Evolutionary conservation across 2,797 vertebrate genomes (phyloP), one percentile per base, ranked within the genome.

Genomic region (Valencia hispanica): DNA sequence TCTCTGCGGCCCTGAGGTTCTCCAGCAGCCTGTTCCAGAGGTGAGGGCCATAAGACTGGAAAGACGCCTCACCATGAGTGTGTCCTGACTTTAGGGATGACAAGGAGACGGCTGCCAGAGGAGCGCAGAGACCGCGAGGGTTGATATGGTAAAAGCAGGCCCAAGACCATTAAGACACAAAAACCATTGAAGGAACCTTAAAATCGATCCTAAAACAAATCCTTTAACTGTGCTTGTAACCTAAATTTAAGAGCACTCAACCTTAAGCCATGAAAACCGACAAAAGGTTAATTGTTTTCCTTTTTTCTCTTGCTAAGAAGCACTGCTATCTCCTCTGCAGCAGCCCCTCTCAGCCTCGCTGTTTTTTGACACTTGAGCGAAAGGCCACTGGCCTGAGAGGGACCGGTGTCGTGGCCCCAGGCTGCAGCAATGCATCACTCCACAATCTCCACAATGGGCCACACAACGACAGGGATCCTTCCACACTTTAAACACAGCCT

Each of bases 401-500:
- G 89, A 91, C 92, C 88, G 89, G 86, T 93, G 90, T 86, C 84
- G 82, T 86, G 91, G 80, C 93, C 90, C 11, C 65, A 77, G 91
- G 92, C 86, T 86, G 88, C 83, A 89, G 86, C 87, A 79, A 90
- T 92, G 91, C 89, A 92, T 94, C 91, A 89, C 81, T 92, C 88
- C 89, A 89, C 88, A 84, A 79, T 80, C 83, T 70, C 78, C 85
- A 77, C n/a, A n/a, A n/a, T n/a, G n/a, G n/a, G 88, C 85, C 84
- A 81, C 80, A 83, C 65, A 41, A 41, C 63, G 14, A 41, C 63
- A 86, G 77, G 81, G 78, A 68, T 80, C 77, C 79, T 69, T 74
- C 4, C 63, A 14, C 84, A 77, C 74, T 75, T 75, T 82, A 78
- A 89, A 76, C 65, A 59, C 80, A 74, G 77, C 68, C 87, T 73